Evolutionary conservation across 1,140 invertebrate species (phyloP).

Genomic region (Helicoverpa armigera): DNA sequence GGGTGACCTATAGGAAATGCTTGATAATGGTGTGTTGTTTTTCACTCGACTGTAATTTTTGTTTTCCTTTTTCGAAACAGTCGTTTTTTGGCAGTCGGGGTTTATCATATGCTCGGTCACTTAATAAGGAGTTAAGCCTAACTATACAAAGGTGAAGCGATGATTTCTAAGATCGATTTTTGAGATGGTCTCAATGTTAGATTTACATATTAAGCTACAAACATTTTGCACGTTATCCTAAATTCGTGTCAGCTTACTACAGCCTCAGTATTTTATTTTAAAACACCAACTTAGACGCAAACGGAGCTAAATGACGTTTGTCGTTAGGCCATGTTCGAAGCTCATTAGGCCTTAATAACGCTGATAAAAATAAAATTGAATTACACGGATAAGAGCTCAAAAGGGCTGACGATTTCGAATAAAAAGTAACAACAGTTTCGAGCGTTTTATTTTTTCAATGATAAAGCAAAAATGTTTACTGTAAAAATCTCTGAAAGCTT

Average conservation of each 20-base stretch:
- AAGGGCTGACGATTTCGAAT: slow-evolving; percentile 31
- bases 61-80: background rate
- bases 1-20: background rate
- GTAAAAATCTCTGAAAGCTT: slow-evolving; percentile 8
- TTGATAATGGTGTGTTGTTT: background rate
- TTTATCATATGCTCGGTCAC: background rate
- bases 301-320: slow-evolving; percentile 37
- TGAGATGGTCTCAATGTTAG: background rate
- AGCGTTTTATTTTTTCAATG: background rate
- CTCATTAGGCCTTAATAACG: slow-evolving; percentile 25
- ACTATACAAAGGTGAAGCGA: no score
- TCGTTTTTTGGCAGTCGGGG: background rate
- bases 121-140: no score
- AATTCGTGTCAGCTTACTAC: background rate
- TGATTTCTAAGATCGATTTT: no score
- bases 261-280: background rate
- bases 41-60: background rate
- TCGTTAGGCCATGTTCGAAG: slow-evolving; percentile 32
- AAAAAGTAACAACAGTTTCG: slow-evolving; percentile 30
- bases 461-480: background rate
- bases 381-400: slow-evolving; percentile 33
- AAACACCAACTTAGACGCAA: slow-evolving; percentile 7
- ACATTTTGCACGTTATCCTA: background rate
- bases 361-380: slow-evolving; percentile 37
- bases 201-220: background rate